Percentiles rank a stretch among this genome's conserved stretches.
Evolutionary conservation across 1,140 invertebrate species (phyloP).

Genomic region (Helicoverpa zea): DNA sequence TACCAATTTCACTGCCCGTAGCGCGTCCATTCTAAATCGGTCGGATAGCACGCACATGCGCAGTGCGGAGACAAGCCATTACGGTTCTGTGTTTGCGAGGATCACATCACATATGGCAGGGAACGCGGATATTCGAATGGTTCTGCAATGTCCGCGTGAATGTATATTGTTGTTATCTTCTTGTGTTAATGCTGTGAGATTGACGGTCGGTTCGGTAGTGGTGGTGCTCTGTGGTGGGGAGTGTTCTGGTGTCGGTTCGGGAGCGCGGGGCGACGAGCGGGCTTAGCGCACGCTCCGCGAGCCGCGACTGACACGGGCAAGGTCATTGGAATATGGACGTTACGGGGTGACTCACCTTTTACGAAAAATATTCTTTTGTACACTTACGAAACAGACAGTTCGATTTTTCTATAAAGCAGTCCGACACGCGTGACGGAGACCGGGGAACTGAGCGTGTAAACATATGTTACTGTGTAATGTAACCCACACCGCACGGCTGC

Average conservation of each 20-base stretch:
- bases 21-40: constrained; percentile 36
- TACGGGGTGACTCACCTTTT: constrained; percentile 47
- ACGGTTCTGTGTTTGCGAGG: constrained; percentile 11
- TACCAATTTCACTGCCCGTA: constrained; percentile 33
- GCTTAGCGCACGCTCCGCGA: constrained; percentile 50
- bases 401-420: constrained; percentile 22
- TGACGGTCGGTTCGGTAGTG: not conserved
- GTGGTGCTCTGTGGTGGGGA: not conserved
- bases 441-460: not conserved
- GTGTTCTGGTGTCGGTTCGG: constrained; percentile 7
- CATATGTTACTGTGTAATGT: not conserved
- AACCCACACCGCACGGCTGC: not conserved
- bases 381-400: not conserved
- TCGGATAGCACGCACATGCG: constrained; percentile 56
- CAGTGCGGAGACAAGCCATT: constrained; percentile 16
- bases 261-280: constrained; percentile 20
- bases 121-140: constrained; percentile 8
- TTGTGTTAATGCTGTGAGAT: not conserved
- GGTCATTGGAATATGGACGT: constrained; percentile 45
- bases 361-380: constrained; percentile 14
- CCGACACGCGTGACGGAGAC: not conserved
- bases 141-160: not conserved
- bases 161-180: not conserved
- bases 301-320: constrained; percentile 43
- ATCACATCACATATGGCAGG: constrained; percentile 8